Evolutionary conservation across 1,140 invertebrate genomes (phyloP).

Genomic region (Oryctes rhinoceros): DNA sequence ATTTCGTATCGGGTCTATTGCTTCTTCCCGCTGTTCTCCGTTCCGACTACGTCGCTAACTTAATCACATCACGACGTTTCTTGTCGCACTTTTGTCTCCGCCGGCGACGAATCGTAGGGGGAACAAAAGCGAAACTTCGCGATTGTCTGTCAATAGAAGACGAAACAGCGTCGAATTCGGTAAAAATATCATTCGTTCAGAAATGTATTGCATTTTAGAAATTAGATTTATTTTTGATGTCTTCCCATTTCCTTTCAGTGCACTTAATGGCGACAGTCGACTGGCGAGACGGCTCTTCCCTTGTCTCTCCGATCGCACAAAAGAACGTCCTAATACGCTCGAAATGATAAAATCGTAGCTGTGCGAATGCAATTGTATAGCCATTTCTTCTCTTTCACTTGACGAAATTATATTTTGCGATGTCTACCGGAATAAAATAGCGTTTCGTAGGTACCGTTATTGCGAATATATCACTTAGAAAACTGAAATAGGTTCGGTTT

Average conservation of each 20-base stretch:
- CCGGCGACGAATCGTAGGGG: neutral
- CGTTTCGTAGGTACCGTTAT: neutral
- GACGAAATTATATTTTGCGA: neutral
- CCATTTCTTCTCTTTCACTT: conserved; percentile 13
- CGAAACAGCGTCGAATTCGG: neutral
- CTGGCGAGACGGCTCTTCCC: conserved; percentile 36
- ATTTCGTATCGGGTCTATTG: no score
- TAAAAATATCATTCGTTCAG: conserved; percentile 43
- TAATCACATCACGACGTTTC: conserved; percentile 18
- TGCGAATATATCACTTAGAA: neutral
- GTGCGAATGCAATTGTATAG: conserved; percentile 32
- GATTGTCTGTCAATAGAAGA: conserved; percentile 3
- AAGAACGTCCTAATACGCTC: conserved; percentile 40
- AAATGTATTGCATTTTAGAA: conserved; percentile 45
- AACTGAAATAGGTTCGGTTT: no score
- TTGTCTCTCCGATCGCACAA: conserved; percentile 38
- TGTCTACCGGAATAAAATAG: neutral
- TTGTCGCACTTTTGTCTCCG: neutral
- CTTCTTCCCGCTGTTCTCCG: no score
- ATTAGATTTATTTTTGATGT: conserved; percentile 46
- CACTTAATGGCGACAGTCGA: neutral
- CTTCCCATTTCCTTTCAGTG: conserved; percentile 16
- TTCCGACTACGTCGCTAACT: neutral
- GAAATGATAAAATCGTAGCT: conserved; percentile 40
- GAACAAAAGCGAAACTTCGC: neutral